Conservation (phyloP, 2,797 vertebrate genomes). For the Mallotus villosus region DNA sequence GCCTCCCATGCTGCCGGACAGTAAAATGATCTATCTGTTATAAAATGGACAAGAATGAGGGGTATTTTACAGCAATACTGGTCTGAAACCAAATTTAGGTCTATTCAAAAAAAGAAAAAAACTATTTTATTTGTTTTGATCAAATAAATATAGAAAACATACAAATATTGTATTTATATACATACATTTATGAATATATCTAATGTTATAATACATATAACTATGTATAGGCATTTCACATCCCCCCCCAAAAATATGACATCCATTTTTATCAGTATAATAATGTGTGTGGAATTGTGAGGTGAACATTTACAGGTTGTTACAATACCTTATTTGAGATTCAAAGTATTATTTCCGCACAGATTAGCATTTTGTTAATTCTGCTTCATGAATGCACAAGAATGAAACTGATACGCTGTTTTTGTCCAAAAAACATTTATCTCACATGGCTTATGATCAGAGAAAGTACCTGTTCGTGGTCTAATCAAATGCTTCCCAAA, state of each 20-base stretch:
- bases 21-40: conserved; percentile 23
- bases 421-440: conserved; percentile 39
- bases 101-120: not conserved
- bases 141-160: not conserved
- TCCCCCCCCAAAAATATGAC: no score
- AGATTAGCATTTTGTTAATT: not conserved
- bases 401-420: conserved; percentile 21
- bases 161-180: no score
- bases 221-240: no score
- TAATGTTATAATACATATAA: no score
- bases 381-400: conserved; percentile 9
- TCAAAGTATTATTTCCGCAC: not conserved
- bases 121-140: not conserved
- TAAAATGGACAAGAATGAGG: conserved; percentile 15
- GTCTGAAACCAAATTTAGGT: not conserved
- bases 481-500: conserved; percentile 68
- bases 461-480: conserved; percentile 64
- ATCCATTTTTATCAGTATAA: no score
- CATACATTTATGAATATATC: no score
- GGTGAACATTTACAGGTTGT: no score
- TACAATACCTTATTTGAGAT: no score
- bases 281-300: no score
- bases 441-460: conserved; percentile 40
- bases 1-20: conserved; percentile 42
- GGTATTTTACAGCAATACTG: conserved; percentile 4